Percentiles rank a stretch among this genome's conserved stretches.
These are phyloP conservation scores for Siphamia tubifer DNA, from an alignment of 2,113 vertebrate genomes.

Conservation along the genomic window DNA sequence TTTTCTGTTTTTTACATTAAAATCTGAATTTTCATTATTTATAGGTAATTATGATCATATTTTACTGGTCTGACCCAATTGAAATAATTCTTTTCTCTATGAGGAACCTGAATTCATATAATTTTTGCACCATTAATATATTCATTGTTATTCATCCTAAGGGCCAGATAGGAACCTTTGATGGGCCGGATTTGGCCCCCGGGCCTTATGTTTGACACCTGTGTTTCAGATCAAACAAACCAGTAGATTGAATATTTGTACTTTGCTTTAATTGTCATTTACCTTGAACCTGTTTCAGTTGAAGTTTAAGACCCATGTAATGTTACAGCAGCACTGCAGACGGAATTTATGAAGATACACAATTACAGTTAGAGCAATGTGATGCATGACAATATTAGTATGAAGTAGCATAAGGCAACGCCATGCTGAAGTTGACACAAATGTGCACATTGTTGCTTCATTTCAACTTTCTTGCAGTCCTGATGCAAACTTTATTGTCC, in stretches of 20 bases:
- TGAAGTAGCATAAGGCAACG: neutral
- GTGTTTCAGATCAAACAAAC: too few relatives aligned
- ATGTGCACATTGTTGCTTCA: neutral
- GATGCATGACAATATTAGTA: constrained; percentile 5
- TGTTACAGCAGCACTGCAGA: neutral
- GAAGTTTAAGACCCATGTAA: neutral
- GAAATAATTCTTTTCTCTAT: too few relatives aligned
- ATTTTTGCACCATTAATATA: too few relatives aligned
- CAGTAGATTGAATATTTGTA: neutral
- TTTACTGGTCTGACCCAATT: too few relatives aligned
- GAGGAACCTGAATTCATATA: too few relatives aligned
- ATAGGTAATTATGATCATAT: too few relatives aligned
- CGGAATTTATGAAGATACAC: constrained; percentile 5
- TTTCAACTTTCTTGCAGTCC: neutral
- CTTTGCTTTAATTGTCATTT: neutral
- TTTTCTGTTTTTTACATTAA: too few relatives aligned
- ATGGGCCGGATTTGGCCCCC: too few relatives aligned
- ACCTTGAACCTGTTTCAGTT: neutral
- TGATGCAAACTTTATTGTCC: neutral
- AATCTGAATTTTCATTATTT: too few relatives aligned
- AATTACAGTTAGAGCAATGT: neutral
- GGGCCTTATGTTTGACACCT: too few relatives aligned
- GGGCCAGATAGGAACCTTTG: too few relatives aligned
- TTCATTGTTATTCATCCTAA: too few relatives aligned
- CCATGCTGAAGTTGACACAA: constrained; percentile 23